Percentiles rank a stretch among this genome's conserved stretches.
These are phyloP conservation scores for Polyommatus iphigenia DNA, from an alignment of 2,888 invertebrate species.

Conservation along the genomic window DNA sequence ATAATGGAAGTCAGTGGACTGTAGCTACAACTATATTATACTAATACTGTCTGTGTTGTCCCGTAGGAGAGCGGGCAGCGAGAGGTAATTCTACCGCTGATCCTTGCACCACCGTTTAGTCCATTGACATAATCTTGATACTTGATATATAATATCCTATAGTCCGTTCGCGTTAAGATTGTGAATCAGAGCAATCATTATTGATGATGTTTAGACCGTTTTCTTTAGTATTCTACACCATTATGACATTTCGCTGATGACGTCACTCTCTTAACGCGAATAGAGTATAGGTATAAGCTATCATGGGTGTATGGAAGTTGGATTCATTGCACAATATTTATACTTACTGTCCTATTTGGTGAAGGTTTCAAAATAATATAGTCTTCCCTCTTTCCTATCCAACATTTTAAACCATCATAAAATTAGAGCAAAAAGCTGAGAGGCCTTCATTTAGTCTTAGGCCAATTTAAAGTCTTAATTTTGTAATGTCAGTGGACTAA, in stretches of 20 bases:
- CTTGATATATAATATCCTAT: neutral
- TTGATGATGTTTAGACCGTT: neutral
- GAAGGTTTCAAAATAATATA: neutral
- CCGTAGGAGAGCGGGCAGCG: constrained; percentile 86
- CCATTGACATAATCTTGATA: constrained; percentile 49
- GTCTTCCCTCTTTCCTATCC: neutral
- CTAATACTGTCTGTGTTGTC: constrained; percentile 74
- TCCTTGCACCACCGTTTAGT: constrained; percentile 65
- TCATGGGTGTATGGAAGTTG: neutral
- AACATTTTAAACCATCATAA: neutral
- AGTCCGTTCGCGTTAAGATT: neutral
- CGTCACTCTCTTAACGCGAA: neutral
- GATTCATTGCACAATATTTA: neutral
- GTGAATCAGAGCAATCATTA: neutral
- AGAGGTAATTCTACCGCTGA: constrained; percentile 81
- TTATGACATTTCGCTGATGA: neutral
- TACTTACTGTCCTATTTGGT: neutral
- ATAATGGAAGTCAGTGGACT: neutral
- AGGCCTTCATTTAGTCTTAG: neutral
- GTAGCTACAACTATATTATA: constrained; percentile 44
- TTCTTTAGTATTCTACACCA: too few species aligned
- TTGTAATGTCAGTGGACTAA: constrained; percentile 22
- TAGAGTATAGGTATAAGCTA: neutral
- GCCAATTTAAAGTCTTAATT: neutral
- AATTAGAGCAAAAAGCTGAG: neutral